Percentiles rank a stretch among this genome's conserved stretches.
Evolutionary conservation across 92 coral and sea anemone species (phyloP).

Genomic region (Porites lobata): DNA sequence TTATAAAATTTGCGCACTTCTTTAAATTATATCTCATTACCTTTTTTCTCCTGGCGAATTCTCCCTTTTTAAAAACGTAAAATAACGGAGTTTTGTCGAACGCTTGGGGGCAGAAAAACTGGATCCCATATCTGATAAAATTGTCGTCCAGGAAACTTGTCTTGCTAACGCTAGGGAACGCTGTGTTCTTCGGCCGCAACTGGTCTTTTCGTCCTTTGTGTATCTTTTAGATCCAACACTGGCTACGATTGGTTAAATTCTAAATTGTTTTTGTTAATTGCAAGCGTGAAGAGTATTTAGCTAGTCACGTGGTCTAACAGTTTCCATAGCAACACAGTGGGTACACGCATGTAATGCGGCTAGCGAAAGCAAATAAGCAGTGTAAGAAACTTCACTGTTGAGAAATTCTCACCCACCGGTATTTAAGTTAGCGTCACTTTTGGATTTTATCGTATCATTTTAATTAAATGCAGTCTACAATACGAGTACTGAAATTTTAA

Average conservation of each 20-base stretch:
- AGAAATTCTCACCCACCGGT: background rate
- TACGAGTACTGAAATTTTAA: too few species aligned
- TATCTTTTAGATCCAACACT: background rate
- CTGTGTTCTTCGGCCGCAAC: slow-evolving; percentile 4
- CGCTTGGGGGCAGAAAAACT: background rate
- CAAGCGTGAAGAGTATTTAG: background rate
- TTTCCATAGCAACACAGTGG: background rate
- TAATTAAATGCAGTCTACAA: background rate
- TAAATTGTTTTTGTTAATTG: slow-evolving; percentile 1
- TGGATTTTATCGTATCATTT: background rate
- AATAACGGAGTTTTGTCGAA: background rate
- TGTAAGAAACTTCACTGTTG: background rate
- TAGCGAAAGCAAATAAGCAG: background rate
- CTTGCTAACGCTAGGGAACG: too few species aligned
- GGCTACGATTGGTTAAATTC: background rate
- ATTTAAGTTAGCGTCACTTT: slow-evolving; percentile 22
- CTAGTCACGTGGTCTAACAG: slow-evolving; percentile 22
- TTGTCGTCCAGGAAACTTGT: too few species aligned
- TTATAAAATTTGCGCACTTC: background rate
- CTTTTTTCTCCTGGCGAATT: background rate
- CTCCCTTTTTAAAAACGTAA: slow-evolving; percentile 2
- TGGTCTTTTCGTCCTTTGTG: slow-evolving; percentile 35
- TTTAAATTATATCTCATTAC: background rate
- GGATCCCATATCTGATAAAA: slow-evolving; percentile 9
- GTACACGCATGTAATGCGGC: background rate